Base-by-base conservation (phyloP, 2,888 invertebrate genomes). In the Amitus sp. region DNA sequence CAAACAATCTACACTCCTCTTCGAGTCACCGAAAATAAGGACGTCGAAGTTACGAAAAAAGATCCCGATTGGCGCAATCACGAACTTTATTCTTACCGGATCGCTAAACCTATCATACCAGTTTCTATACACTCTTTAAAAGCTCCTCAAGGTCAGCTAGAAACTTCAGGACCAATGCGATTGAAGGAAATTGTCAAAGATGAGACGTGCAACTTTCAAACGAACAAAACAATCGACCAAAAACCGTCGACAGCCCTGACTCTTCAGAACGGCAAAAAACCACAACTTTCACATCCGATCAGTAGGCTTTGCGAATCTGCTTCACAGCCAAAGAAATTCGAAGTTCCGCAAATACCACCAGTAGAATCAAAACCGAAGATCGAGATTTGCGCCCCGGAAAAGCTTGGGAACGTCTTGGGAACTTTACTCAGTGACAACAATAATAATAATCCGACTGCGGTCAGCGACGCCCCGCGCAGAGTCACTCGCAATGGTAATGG, bases 241-340 rank as follows among this genome's bases (percentile, higher is more conserved):
- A n/a, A n/a, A n/a, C n/a, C n/a, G n/a, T n/a, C n/a, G n/a, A n/a
- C n/a, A n/a, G n/a, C n/a, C n/a, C n/a, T n/a, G n/a, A 3, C 33
- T n/a, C 9, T 3, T 33, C 6, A 3, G 12, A 33, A 9, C 15
- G 15, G 12, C n/a, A 12, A 33, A 10, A 75, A 73, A 55, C 68
- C 71, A 10, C 73, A 77, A 62, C 58, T 78, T 33, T 78, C 78
- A 2, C 74, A 72, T 56, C 78, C 78, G 13, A 70, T 78, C 40
- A 78, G 78, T 43, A 68, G 78, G 47, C 70, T 78, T 4, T 78
- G 78, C 69, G 77, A 75, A 45, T 17, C 56, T 7, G 15, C 53
- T 19, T 9, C 33, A 6, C n/a, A 27, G 27, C 23, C 48, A 17
- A 55, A 39, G 1, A 67, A 68, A 19, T 53, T 54, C n/a, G 23